phyloP scores from a whole-genome alignment of 30 jellyfish, hydroid and myxozoan genomes.

The Aurelia sp. region DNA sequence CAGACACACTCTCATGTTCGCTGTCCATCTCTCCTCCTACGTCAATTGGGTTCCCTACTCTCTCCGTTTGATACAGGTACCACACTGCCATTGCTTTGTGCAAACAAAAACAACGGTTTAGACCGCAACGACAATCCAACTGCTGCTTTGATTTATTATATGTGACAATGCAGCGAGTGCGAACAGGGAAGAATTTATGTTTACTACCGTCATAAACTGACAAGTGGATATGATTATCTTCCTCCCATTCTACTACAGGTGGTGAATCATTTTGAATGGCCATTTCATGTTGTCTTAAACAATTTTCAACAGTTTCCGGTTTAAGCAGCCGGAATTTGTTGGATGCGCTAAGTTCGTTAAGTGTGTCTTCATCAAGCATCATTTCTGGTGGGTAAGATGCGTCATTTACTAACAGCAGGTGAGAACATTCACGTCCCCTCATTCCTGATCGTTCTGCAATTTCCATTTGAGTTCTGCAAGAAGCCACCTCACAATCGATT shows the following conservation, averaged over 20 bases:
- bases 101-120: slow-evolving; percentile 3
- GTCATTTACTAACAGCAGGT: no score
- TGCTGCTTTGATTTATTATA: slow-evolving; percentile 3
- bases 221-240: not conserved
- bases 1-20: not conserved
- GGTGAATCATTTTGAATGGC: not conserved
- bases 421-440: no score
- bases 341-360: no score
- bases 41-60: not conserved
- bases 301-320: no score
- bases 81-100: slow-evolving; percentile 41
- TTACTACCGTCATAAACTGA: slow-evolving; percentile 28
- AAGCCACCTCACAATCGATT: no score
- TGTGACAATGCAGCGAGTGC: slow-evolving; percentile 26
- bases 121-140: slow-evolving; percentile 11
- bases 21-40: not conserved
- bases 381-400: no score
- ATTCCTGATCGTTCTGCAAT: no score
- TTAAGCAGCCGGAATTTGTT: no score
- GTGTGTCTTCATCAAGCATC: no score
- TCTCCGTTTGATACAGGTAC: slow-evolving; percentile 27
- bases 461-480: no score
- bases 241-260: slow-evolving; percentile 26
- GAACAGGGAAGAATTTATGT: not conserved
- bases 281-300: no score